Evolutionary conservation across 2,113 vertebrate species (phyloP), one percentile per base, ranked within the genome.

Genomic region (Arvicanthis niloticus): DNA sequence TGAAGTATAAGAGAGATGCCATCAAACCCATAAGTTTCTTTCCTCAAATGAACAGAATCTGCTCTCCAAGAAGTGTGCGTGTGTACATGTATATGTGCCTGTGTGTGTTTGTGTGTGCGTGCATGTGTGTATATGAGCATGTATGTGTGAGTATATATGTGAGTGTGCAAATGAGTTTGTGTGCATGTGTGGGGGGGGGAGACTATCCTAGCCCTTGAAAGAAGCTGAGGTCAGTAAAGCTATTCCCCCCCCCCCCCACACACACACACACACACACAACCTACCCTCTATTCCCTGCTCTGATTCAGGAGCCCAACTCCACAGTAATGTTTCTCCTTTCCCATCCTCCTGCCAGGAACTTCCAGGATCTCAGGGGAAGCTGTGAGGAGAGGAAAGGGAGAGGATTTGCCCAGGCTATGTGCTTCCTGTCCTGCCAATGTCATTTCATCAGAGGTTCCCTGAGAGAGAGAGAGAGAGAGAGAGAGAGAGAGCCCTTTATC

Each of bases 1-100:
- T 81, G 70, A 88, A 92, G 91, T 93, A 76, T 85, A 96, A 88
- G 34, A 93, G 78, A 93, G 89, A 88, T 24, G n/a, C 84, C 95
- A 88, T 84, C 88, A 97, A 98, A 96, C 72, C n/a, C 70, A 91
- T 67, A 42, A 80, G 56, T 51, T 93, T 85, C 84, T 90, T 88
- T 65, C 56, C 40, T 93, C n/a, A 88, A 45, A 88, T 93, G 37
- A 97, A 87, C 29, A 88, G 58, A n/a, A 76, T 94, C 89, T 95
- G 62, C 19, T 93, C 5, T 70, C 70, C 84, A 81, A 86, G 70
- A 70, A 80, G 73, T 40, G 45, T 40, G n/a, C 70, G 7, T 45
- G 10, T 78, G 15, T 8, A 51, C 29, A 68, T 37, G 67, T 68
- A 68, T 11, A 3, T 65, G 62, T 65, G 26, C 26, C 62, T 37